A percentile compares a stretch with the other conserved stretches of the same genome.
Conservation (phyloP, 2,113 vertebrate genomes). For the Melanocharis versteri region DNA sequence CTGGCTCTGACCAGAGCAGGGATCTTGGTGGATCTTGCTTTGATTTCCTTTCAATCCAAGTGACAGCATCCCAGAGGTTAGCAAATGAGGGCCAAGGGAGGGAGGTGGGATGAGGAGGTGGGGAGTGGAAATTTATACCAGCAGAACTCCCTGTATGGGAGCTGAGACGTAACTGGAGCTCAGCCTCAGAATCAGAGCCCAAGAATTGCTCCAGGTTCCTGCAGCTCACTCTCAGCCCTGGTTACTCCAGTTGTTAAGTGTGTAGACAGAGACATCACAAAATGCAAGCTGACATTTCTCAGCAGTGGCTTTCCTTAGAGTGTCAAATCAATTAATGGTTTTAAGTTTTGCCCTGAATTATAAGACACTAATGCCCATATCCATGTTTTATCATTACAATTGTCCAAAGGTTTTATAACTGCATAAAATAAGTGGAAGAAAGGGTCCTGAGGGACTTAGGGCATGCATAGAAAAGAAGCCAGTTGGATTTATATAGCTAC, state of each 20-base stretch:
- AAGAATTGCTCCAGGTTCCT: neutral
- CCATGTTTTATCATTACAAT: neutral
- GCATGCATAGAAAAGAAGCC: neutral
- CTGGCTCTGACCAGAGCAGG: neutral
- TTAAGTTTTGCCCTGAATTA: neutral
- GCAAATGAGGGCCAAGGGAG: neutral
- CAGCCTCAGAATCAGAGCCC: neutral
- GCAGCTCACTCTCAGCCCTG: neutral
- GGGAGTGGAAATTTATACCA: neutral
- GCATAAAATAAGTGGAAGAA: neutral
- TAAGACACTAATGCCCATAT: neutral
- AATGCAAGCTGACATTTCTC: neutral
- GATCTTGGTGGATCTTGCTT: neutral
- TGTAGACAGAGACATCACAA: neutral
- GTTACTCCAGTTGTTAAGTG: neutral
- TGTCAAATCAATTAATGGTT: neutral
- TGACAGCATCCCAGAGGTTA: neutral
- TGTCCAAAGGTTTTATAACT: neutral
- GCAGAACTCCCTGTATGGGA: neutral
- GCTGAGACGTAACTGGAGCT: neutral
- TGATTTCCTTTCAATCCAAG: neutral
- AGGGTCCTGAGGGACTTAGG: neutral
- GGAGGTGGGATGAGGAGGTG: neutral
- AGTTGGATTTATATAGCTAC: slow-evolving; percentile 22
- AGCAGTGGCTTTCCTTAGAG: neutral